phyloP scores from a whole-genome alignment of 2,113 vertebrate genomes.

The Spizaetus ornatus region DNA sequence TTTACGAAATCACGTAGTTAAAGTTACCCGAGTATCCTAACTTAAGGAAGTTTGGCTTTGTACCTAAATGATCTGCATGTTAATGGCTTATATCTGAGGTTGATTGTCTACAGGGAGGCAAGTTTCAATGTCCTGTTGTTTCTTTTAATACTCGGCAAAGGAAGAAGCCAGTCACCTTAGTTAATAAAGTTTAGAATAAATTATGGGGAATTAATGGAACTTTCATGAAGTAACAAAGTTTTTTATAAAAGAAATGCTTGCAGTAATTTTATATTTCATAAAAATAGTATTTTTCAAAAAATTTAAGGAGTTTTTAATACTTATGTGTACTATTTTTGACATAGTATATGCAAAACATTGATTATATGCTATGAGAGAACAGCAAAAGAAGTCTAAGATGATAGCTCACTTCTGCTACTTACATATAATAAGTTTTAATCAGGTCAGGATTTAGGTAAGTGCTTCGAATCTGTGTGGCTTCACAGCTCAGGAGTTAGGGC shows the following conservation, averaged over 20 bases:
- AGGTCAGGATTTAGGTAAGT: conserved; percentile 24
- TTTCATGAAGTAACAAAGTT: neutral
- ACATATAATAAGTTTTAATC: conserved; percentile 8
- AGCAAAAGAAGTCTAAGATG: neutral
- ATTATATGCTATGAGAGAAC: neutral
- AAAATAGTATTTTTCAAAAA: neutral
- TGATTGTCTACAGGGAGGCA: neutral
- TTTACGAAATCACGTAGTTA: neutral
- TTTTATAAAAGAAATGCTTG: neutral
- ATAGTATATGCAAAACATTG: neutral
- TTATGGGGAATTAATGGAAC: neutral
- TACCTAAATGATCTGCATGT: neutral
- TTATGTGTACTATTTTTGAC: neutral
- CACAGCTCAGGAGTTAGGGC: neutral
- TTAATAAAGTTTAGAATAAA: neutral
- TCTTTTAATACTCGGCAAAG: neutral
- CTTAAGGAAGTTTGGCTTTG: neutral
- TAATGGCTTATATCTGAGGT: neutral
- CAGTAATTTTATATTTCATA: neutral
- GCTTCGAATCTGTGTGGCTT: neutral
- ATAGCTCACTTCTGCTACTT: neutral
- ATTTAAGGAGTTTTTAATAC: neutral
- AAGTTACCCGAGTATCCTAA: neutral
- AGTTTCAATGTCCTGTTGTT: neutral
- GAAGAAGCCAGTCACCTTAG: neutral